Evolutionary conservation across 2,797 vertebrate genomes (phyloP).

Genomic region (Lophotriccus pileatus): DNA sequence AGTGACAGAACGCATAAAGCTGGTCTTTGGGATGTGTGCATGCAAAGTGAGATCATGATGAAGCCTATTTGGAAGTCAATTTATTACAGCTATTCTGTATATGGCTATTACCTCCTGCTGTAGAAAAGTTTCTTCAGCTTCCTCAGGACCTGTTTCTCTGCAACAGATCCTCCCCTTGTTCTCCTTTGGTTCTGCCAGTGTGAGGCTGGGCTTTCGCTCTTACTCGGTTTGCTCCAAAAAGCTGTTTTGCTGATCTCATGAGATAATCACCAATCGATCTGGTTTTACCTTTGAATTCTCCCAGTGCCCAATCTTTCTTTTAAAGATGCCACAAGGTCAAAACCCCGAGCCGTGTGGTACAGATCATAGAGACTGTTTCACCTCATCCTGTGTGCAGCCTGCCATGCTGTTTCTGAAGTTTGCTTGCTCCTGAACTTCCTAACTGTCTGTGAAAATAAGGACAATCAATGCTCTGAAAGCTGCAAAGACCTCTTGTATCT

Average conservation of each 20-base stretch:
- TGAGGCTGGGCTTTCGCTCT: neutral
- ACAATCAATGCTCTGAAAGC: neutral
- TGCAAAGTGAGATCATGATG: neutral
- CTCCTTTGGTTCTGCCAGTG: neutral
- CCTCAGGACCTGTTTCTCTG: neutral
- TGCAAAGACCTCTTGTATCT: neutral
- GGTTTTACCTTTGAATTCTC: neutral
- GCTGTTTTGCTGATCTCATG: neutral
- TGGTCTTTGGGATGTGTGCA: neutral
- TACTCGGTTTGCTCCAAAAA: neutral
- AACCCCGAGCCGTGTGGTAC: neutral
- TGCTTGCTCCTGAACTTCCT: neutral
- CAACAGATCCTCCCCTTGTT: neutral
- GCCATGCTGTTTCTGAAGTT: neutral
- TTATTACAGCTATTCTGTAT: neutral
- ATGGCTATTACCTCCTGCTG: neutral
- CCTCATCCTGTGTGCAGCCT: neutral
- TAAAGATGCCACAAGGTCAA: neutral
- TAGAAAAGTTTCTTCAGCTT: neutral
- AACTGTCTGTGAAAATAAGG: neutral
- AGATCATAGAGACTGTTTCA: neutral
- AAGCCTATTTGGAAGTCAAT: neutral
- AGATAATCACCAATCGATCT: neutral
- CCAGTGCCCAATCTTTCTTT: neutral
- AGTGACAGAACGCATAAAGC: conserved; percentile 37